Base-by-base conservation (phyloP, 2,113 vertebrate species). In the Oryzias curvinotus region DNA sequence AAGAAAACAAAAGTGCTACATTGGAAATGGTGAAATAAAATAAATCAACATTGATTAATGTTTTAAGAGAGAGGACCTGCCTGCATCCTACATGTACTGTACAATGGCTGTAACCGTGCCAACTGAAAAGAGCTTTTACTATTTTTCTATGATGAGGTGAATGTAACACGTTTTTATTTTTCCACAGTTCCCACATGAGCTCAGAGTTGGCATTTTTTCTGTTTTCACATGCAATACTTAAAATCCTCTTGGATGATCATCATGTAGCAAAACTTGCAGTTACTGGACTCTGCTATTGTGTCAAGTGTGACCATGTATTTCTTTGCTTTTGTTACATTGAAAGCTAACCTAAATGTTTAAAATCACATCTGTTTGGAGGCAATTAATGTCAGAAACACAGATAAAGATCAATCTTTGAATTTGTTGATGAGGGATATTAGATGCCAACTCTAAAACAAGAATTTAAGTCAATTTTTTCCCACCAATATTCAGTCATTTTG, bases 251-350 rank as follows among this genome's bases (percentile, higher is more conserved):
- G 73, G 78, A 88, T 75, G 61, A 83, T 87, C 74, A 84, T 87
- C 73, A 91, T 92, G 90, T 91, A 91, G 91, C 90, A 87, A 68
- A 84, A 68, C 49, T 68, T 30, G 45, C 71, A 81, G 64, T 83
- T 67, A 62, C 70, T 54, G 68, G 68, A 78, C 77, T 80, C 81
- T 75, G 89, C 86, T 88, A 59, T 81, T 36, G 68, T 85, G 75
- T 84, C 81, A 79, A 81, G 79, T 85, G 76, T 78, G 73, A 85
- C 72, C 66, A 73, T 83, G 73, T 85, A 78, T 89, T 83, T 83
- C 83, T 80, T 74, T 71, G 67, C 71, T 57, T 68, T 65, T 75
- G 60, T 81, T 77, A 61, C 51, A 69, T 82, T 69, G 58, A 80
- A 3, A 15, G 1, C 55, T 36, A 72, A 67, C 50, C 18, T 59